A percentile compares a stretch with the other conserved stretches of the same genome.
Evolutionary conservation across 2,113 vertebrate genomes (phyloP).

Genomic region (Sander vitreus): DNA sequence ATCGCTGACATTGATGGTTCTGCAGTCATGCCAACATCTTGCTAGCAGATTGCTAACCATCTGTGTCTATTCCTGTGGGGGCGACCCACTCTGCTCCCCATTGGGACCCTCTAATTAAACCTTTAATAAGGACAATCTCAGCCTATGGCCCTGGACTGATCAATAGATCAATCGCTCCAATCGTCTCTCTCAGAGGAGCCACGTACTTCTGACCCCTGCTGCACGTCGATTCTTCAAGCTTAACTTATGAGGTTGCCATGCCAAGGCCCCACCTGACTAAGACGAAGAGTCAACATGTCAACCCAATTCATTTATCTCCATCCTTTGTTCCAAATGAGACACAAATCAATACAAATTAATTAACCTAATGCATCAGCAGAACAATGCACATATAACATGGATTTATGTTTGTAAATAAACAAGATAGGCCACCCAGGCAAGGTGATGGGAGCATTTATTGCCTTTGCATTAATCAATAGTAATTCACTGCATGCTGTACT

Average conservation of each 20-base stretch:
- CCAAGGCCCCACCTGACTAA: conserved; percentile 41
- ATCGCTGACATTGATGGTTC: conserved; percentile 59
- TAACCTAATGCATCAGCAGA: conserved; percentile 66
- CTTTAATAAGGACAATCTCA: conserved; percentile 71
- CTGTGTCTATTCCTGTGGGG: conserved; percentile 56
- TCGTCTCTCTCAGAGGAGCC: conserved; percentile 71
- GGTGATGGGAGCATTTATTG: conserved; percentile 47
- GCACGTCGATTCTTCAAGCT: conserved; percentile 58
- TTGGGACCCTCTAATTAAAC: conserved; percentile 75
- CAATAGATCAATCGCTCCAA: conserved; percentile 79
- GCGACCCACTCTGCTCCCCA: conserved; percentile 29
- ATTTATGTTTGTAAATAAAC: conserved; percentile 59
- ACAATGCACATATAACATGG: conserved; percentile 43
- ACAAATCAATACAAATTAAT: conserved; percentile 75
- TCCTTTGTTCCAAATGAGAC: conserved; percentile 44
- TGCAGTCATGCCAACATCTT: conserved; percentile 64
- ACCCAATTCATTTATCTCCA: conserved; percentile 69
- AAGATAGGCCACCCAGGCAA: conserved; percentile 28
- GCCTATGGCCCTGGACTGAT: conserved; percentile 67
- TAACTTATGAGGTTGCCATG: conserved; percentile 71
- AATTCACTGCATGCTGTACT: conserved; percentile 45
- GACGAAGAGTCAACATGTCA: conserved; percentile 12
- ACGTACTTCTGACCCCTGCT: conserved; percentile 58
- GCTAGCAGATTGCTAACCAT: conserved; percentile 71
- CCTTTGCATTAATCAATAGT: conserved; percentile 62